Conservation (phyloP, 1,140 invertebrate species). For the Psilanteris sp. region DNA sequence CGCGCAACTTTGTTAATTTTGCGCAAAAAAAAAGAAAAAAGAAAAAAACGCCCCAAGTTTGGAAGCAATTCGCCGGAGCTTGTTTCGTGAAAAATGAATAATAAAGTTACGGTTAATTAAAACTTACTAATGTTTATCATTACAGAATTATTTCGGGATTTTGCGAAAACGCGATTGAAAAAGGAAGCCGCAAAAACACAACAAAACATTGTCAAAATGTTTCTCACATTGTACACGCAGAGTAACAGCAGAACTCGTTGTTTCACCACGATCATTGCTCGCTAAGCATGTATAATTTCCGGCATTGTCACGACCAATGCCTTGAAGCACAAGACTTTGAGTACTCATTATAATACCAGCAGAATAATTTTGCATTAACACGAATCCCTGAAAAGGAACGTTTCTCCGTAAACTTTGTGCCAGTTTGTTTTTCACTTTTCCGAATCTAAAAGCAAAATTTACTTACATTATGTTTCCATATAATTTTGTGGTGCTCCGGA, state of each 20-base stretch:
- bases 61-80: too few species aligned
- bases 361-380: conserved; percentile 90
- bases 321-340: conserved; percentile 91
- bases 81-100: too few species aligned
- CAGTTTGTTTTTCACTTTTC: background rate
- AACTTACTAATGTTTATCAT: too few species aligned
- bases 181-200: too few species aligned
- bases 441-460: conserved; percentile 4
- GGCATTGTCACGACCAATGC: conserved; percentile 88
- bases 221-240: conserved; percentile 92
- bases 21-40: too few species aligned
- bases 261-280: conserved; percentile 89
- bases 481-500: conserved; percentile 90
- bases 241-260: conserved; percentile 87
- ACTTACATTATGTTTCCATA: conserved; percentile 93
- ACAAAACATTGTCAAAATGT: too few species aligned
- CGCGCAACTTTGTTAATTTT: too few species aligned
- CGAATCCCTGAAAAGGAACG: conserved; percentile 82
- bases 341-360: conserved; percentile 92
- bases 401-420: background rate
- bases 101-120: too few species aligned
- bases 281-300: conserved; percentile 92
- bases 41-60: too few species aligned
- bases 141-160: too few species aligned
- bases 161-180: too few species aligned